These are phyloP conservation scores for Aepyceros melampus DNA, from an alignment of 2,113 vertebrate species.

Conservation along the genomic window DNA sequence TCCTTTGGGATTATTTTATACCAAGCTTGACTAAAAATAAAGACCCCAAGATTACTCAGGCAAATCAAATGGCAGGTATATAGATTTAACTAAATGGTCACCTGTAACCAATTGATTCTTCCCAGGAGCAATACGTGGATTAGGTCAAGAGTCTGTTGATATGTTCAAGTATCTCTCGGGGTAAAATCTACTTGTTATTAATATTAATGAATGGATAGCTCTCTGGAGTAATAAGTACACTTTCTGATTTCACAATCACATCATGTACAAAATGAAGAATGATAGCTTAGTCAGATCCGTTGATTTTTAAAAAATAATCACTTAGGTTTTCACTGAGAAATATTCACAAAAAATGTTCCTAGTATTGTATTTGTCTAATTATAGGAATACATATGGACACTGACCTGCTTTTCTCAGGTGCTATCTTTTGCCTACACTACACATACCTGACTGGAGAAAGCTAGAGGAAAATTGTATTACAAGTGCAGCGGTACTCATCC, in stretches of 20 bases:
- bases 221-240: neutral
- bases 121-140: neutral
- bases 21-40: neutral
- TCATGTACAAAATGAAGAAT: neutral
- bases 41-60: neutral
- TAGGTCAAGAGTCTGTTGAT: neutral
- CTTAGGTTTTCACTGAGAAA: neutral
- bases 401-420: neutral
- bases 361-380: neutral
- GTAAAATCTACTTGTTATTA: neutral
- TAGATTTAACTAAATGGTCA: slow-evolving; percentile 30
- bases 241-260: neutral
- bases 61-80: slow-evolving; percentile 1
- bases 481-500: neutral
- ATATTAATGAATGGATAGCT: neutral
- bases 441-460: neutral
- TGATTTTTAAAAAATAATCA: neutral
- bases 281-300: neutral
- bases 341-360: neutral
- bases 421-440: neutral
- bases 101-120: neutral
- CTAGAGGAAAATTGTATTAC: neutral
- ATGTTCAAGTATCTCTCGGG: neutral
- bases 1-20: neutral
- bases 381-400: neutral